Evolutionary conservation across 2,888 invertebrate species (phyloP).

Genomic region (Limenitis camilla): DNA sequence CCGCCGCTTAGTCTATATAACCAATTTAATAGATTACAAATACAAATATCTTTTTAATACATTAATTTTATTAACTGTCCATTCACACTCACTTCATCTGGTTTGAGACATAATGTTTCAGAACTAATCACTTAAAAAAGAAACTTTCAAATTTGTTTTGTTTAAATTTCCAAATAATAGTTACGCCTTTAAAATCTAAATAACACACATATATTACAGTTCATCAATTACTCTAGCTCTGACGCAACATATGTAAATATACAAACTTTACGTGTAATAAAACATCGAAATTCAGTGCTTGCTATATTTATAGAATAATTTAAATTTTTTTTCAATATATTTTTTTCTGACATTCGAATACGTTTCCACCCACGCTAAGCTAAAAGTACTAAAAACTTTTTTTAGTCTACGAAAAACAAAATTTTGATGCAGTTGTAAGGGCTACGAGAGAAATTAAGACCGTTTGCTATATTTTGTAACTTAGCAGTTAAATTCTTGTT

Average conservation of each 20-base stretch:
- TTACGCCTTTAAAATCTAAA: conserved; percentile 29
- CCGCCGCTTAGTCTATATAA: too few relatives aligned
- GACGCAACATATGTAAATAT: conserved; percentile 60
- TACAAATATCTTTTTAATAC: too few relatives aligned
- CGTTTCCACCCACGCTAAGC: conserved; percentile 20
- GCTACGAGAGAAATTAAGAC: too few relatives aligned
- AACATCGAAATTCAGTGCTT: conserved; percentile 72
- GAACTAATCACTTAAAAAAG: too few relatives aligned
- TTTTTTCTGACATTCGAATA: conserved; percentile 24
- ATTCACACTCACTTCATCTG: too few relatives aligned
- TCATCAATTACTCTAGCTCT: conserved; percentile 32
- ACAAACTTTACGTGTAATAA: conserved; percentile 61
- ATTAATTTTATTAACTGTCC: too few relatives aligned
- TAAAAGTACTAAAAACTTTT: background rate
- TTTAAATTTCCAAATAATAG: conserved; percentile 20
- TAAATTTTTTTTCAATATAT: conserved; percentile 31
- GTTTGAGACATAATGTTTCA: too few relatives aligned
- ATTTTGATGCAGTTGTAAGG: background rate
- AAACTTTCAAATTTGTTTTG: too few relatives aligned
- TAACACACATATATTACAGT: conserved; percentile 28
- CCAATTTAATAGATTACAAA: too few relatives aligned
- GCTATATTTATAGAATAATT: conserved; percentile 54
- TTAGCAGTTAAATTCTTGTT: too few relatives aligned
- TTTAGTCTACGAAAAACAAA: background rate
- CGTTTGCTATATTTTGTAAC: too few relatives aligned